A percentile compares a stretch with the other conserved stretches of the same genome.
These are phyloP conservation scores for Microctonus aethiopoides DNA, from an alignment of 2,888 invertebrate species.

Conservation along the genomic window DNA sequence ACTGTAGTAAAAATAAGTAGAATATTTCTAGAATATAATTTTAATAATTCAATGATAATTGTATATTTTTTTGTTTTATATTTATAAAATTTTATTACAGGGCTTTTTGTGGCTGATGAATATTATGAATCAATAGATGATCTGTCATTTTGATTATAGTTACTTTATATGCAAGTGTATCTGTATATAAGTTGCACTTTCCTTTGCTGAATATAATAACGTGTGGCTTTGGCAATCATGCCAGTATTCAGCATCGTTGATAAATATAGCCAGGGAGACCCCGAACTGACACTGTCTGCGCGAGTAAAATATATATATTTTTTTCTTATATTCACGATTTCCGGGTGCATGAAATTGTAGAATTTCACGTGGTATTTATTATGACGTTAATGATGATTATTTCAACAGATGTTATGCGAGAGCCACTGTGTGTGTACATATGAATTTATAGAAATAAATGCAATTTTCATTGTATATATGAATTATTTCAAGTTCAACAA, in stretches of 20 bases:
- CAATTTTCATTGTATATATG: not conserved
- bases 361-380: not conserved
- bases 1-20: no score
- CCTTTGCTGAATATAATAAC: slow-evolving; percentile 46
- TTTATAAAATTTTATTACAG: not conserved
- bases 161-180: not conserved
- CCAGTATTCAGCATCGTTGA: slow-evolving; percentile 52
- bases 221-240: slow-evolving; percentile 46
- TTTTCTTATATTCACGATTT: not conserved
- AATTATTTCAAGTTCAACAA: slow-evolving; percentile 18
- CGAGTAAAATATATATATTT: slow-evolving; percentile 25
- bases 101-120: not conserved
- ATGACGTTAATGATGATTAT: slow-evolving; percentile 9
- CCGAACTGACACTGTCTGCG: slow-evolving; percentile 46
- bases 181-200: slow-evolving; percentile 19
- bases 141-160: not conserved
- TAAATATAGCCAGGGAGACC: slow-evolving; percentile 54
- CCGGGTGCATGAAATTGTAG: slow-evolving; percentile 5
- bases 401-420: not conserved
- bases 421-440: not conserved
- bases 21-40: no score
- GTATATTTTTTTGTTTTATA: not conserved
- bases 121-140: not conserved
- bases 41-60: not conserved
- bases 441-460: slow-evolving; percentile 15